Base-by-base conservation (phyloP, 23 tunicate genomes). In the Pegea sp. region DNA sequence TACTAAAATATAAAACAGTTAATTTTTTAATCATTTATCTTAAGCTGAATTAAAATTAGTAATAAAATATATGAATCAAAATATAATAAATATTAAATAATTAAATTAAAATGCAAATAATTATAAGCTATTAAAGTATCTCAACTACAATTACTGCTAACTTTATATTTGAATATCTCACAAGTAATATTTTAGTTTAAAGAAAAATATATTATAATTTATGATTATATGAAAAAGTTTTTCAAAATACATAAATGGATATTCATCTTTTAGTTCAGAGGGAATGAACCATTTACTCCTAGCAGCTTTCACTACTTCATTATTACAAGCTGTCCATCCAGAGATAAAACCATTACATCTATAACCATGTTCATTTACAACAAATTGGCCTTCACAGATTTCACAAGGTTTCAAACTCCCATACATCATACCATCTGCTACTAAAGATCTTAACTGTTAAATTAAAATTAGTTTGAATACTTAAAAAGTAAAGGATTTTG, bases 351-450 rank as follows among this genome's bases (percentile, higher is more conserved):
- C 98, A 21, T 21, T 60, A 42, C 98, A 89, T 27, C 58, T 57
- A 42, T 89, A 89, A 25, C 81, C 76, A 27, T 71, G 49, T 18
- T 67, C 62, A 54, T 67, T 50, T 16, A 71, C 91, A 28, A 60
- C 67, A 23, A 89, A 55, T 34, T 56, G 62, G 1, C 81, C 81
- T 31, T 58, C 31, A 63, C 98, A 89, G 19, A 50, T 53, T 8
- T 62, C 4, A 38, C 98, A 89, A 13, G 60, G 57, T 4, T 57
- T 69, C 18, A 89, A 67, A n/a, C 54, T 58, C n/a, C 98, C 98
- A 62, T 77, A 89, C 29, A 74, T 20, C 71, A 89, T 51, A 5
- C 88, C 81, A 56, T 89, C 98, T 13, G 84, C 98, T 11, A 76
- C 59, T 19, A 18, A 50, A 50, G 13, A 38, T 38, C 13, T 38